These are phyloP conservation scores for Gadopsis bispinosus DNA, from an alignment of 2,797 vertebrate species.

Conservation along the genomic window DNA sequence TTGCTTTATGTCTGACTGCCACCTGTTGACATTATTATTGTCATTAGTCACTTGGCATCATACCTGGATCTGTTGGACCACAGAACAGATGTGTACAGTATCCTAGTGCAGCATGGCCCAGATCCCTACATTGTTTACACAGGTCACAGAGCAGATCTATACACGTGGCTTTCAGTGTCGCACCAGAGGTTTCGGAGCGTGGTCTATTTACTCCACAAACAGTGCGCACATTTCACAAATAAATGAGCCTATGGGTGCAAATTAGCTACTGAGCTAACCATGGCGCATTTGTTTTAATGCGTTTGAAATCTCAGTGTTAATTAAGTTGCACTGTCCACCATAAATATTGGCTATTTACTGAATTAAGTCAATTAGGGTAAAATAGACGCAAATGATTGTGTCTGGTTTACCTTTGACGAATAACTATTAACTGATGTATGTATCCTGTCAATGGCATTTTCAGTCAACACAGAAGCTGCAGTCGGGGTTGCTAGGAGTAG, in stretches of 20 bases:
- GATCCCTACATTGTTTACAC: neutral
- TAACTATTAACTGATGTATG: neutral
- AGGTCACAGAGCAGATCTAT: neutral
- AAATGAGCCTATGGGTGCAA: neutral
- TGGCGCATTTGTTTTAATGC: neutral
- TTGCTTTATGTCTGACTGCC: constrained; percentile 3
- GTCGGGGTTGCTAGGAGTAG: neutral
- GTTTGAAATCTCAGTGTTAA: constrained; percentile 1
- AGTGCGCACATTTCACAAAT: neutral
- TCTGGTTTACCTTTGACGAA: neutral
- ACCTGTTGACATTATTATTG: neutral
- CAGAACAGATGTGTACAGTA: neutral
- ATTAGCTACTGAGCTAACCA: neutral
- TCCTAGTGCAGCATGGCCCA: neutral
- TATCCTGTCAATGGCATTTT: neutral
- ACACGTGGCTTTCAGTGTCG: neutral
- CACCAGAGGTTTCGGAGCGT: neutral
- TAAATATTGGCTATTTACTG: neutral
- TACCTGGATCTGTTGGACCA: too few relatives aligned
- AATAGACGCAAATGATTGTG: neutral
- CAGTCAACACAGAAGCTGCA: neutral
- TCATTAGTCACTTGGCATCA: neutral
- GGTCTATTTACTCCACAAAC: neutral
- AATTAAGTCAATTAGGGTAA: neutral
- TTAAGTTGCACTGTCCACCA: neutral